Base-by-base conservation (phyloP, 2,797 vertebrate genomes). In the Tiaroga cobitis region DNA sequence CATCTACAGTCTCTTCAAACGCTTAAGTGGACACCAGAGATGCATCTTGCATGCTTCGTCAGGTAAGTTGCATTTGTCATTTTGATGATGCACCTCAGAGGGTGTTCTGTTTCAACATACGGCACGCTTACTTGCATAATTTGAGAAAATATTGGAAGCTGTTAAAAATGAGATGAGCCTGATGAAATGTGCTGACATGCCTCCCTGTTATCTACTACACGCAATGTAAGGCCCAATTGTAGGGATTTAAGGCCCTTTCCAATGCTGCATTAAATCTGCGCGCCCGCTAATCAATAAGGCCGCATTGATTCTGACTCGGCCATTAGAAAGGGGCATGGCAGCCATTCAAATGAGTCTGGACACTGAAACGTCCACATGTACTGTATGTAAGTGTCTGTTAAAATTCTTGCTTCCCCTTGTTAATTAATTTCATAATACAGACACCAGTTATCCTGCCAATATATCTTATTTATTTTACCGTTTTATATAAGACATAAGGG, bases 121-220 rank as follows among this genome's bases (percentile, higher is more conserved):
- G 81, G 77, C 41, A 56, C 51, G 77, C 80, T 85, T 89, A 87
- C 67, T 78, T 72, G 67, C 83, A 77, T 74, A 68, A 46, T 24
- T 76, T 67, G 26, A 61, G 34, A 61, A 65, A 78, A 34, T 19
- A 46, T 68, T 82, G 83, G 73, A 87, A 61, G 41, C 61, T 19
- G 19, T 61, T 84, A 29, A 84, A 49, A 72, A 83, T 75, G 39
- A 59, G 77, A 88, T 88, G 69, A 83, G 75, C 84, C 78, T 81
- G 83, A 87, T 90, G 82, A 79, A 89, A 87, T 69, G 65, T 70
- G 87, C 85, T 82, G 41, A 88, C 87, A 75, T 74, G 75, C 63
- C 29, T 81, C 67, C 49, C 72, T 89, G 76, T 83, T 88, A 85
- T 87, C 82, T 61, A 32, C 83, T 32, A 56, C 54, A 41, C 43